Percentiles rank a stretch among this genome's conserved stretches.
phyloP scores from a whole-genome alignment of 2,113 vertebrate species.

The Bubo scandiacus region DNA sequence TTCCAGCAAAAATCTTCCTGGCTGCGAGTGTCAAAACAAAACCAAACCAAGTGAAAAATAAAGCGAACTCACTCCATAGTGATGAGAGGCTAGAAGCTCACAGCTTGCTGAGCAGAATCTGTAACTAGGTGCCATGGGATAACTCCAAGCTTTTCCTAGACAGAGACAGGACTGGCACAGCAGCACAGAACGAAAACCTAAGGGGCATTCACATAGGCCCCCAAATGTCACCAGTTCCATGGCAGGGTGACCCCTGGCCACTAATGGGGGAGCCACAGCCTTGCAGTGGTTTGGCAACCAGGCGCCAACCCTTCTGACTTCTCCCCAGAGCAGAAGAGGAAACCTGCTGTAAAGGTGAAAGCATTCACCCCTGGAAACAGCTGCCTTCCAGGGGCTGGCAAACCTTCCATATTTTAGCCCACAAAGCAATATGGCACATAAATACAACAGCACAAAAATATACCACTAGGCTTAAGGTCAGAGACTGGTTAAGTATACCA shows the following conservation, averaged over 20 bases:
- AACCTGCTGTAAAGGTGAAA: neutral
- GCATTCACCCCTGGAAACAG: neutral
- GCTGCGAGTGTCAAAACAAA: neutral
- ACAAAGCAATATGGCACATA: neutral
- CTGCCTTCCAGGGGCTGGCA: neutral
- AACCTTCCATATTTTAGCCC: neutral
- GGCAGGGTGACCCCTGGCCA: neutral
- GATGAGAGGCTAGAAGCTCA: neutral
- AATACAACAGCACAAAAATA: neutral
- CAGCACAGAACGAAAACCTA: neutral
- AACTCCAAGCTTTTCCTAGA: neutral
- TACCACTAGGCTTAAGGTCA: neutral
- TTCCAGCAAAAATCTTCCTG: neutral
- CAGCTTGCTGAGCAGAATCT: neutral
- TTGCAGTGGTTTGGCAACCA: neutral
- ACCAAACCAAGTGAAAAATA: neutral
- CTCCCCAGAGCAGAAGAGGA: neutral
- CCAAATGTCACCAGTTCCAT: neutral
- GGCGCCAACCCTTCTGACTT: neutral
- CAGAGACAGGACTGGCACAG: neutral
- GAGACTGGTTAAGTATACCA: neutral
- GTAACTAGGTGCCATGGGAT: neutral
- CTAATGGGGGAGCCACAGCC: neutral
- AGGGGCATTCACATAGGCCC: neutral
- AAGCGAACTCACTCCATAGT: neutral